phyloP scores from a whole-genome alignment of 1,140 invertebrate species.

The Drosophila sturtevanti region DNA sequence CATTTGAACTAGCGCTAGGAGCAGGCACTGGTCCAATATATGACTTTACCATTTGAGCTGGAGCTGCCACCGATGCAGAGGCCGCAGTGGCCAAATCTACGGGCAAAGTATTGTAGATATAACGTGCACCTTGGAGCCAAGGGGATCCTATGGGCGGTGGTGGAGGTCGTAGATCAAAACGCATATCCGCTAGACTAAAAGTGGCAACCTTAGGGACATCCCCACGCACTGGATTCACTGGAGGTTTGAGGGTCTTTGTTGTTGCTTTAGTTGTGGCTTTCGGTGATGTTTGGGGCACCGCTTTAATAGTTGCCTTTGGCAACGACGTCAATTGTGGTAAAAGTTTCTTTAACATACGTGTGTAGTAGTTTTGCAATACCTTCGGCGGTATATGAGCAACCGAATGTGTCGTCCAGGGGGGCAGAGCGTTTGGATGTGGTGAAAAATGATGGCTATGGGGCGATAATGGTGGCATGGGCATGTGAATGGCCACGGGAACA shows the following conservation, averaged over 20 bases:
- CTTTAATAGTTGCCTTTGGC: slow-evolving; percentile 26
- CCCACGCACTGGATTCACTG: slow-evolving; percentile 45
- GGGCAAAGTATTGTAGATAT: slow-evolving; percentile 75
- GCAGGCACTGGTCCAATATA: slow-evolving; percentile 61
- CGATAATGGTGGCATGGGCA: slow-evolving; percentile 58
- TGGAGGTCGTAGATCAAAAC: slow-evolving; percentile 69
- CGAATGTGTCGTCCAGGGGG: slow-evolving; percentile 43
- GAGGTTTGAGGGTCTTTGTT: slow-evolving; percentile 37
- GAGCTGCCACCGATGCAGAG: slow-evolving; percentile 36
- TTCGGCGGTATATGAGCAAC: slow-evolving; percentile 66
- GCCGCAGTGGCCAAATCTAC: slow-evolving; percentile 59
- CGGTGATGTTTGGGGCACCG: not conserved
- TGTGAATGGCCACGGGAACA: slow-evolving; percentile 83
- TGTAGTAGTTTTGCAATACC: slow-evolving; percentile 73
- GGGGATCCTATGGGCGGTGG: slow-evolving; percentile 63
- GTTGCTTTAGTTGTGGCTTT: not conserved
- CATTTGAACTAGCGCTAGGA: slow-evolving; percentile 64
- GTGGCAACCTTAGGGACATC: slow-evolving; percentile 66
- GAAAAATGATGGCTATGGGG: slow-evolving; percentile 25
- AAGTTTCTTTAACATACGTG: slow-evolving; percentile 73
- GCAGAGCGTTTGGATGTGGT: slow-evolving; percentile 50
- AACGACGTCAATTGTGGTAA: slow-evolving; percentile 50
- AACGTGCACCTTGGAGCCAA: slow-evolving; percentile 70
- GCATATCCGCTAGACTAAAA: slow-evolving; percentile 70
- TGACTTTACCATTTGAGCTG: slow-evolving; percentile 53